phyloP scores from a whole-genome alignment of 2,113 vertebrate species.

The Microcebus jonahi region DNA sequence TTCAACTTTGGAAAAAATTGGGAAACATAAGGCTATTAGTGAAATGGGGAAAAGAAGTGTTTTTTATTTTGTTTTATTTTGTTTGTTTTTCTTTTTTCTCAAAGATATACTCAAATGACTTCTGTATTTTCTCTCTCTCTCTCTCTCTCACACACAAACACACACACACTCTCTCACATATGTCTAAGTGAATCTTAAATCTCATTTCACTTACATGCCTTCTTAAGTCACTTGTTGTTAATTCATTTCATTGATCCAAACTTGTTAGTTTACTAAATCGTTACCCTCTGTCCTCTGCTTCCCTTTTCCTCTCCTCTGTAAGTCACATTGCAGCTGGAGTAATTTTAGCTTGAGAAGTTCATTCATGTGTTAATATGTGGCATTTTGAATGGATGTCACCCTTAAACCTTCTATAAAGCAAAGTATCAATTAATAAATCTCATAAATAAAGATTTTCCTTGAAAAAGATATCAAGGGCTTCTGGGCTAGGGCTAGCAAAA shows the following conservation, averaged over 20 bases:
- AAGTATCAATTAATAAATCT: slow-evolving; percentile 36
- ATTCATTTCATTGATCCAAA: slow-evolving; percentile 22
- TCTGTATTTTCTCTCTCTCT: slow-evolving; percentile 10
- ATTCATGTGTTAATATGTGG: slow-evolving; percentile 54
- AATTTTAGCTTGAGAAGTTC: slow-evolving; percentile 10
- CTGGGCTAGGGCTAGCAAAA: not conserved
- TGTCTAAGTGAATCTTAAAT: not conserved
- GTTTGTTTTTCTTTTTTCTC: not conserved
- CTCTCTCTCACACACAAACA: not conserved
- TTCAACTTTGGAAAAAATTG: slow-evolving; percentile 72
- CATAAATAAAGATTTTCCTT: slow-evolving; percentile 19
- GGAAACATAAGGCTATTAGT: slow-evolving; percentile 58
- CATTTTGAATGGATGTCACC: slow-evolving; percentile 21
- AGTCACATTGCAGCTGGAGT: slow-evolving; percentile 49
- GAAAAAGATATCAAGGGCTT: not conserved
- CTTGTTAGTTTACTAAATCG: not conserved
- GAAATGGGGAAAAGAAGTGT: not conserved
- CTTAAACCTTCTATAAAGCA: not conserved
- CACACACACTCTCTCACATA: not conserved
- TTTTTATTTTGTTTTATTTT: not conserved
- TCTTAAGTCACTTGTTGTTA: not conserved
- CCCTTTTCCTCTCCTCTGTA: not conserved
- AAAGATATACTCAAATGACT: slow-evolving; percentile 57
- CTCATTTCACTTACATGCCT: not conserved
- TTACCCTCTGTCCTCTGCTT: slow-evolving; percentile 16